Evolutionary conservation across 2,888 invertebrate species (phyloP), one percentile per base, ranked within the genome.

Genomic region (Chloroclysta siterata): DNA sequence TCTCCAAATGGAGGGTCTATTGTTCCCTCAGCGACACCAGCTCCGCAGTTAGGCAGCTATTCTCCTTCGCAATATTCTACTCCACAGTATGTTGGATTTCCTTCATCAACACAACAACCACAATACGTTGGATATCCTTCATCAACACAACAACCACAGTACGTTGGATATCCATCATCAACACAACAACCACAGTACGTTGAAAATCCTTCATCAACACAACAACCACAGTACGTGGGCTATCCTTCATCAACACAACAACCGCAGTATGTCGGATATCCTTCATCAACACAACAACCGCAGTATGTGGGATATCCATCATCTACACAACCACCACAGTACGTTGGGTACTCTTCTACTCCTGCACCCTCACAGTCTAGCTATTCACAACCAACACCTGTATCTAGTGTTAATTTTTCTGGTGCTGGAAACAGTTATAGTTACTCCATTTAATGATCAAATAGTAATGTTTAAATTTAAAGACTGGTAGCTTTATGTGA

Each of bases 381-480:
- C 2, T 78, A 72, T 58, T 75, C 78, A 8, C 76, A 79, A 5
- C 72, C 79, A 17, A 65, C 73, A 11, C 66, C 71, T 5, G 94
- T 94, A 17, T 94, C 95, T 66, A 94, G 93, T 78, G 93, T 93
- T 70, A 89, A 89, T 70, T 95, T 94, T 83, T 91, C 93, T 60
- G 95, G 94, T 58, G 89, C 94, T 52, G 95, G 82, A 48, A 77
- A 79, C 2, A 72, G 69, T 51, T 83, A 85, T 65, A 82, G 78
- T 63, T 87, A 80, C 77, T 86, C 64, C 60, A 47, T 60, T 48
- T 53, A 59, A 17, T 59, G 46, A 33, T 47, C 44, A 51, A 36
- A 15, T 53, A 14, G 28, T 58, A 41, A 8, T 60, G 36, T 59
- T 54, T 7, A 29, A 65, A 59, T 51, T 65, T 33, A 47, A 65